These are phyloP conservation scores for Volucella inanis DNA, from an alignment of 2,888 invertebrate genomes.

Conservation along the genomic window DNA sequence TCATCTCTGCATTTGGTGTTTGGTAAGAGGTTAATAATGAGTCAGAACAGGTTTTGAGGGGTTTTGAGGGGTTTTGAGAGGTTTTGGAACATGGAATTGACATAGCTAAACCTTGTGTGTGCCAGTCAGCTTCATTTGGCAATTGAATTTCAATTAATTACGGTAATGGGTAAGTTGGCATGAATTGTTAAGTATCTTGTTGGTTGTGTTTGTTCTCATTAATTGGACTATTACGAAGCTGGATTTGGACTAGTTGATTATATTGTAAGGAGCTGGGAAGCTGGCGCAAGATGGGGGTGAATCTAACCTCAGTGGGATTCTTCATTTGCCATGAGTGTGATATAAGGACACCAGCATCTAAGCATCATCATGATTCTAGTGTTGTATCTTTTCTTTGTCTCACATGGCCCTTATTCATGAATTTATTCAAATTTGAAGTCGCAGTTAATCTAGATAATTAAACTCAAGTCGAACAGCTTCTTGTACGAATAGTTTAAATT, in stretches of 20 bases:
- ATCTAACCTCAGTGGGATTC: too few relatives aligned
- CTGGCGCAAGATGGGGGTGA: too few relatives aligned
- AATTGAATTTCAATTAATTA: slow-evolving; percentile 19
- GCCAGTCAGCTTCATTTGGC: slow-evolving; percentile 25
- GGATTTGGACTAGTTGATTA: neutral
- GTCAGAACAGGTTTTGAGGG: neutral
- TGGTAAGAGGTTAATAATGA: slow-evolving; percentile 42
- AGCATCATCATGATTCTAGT: too few relatives aligned
- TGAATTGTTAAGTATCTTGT: slow-evolving; percentile 10
- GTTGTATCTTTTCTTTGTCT: too few relatives aligned
- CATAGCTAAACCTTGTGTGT: slow-evolving; percentile 1
- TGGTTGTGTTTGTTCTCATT: slow-evolving; percentile 33
- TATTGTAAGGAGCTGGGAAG: neutral
- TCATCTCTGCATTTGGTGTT: slow-evolving; percentile 15
- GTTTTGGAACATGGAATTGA: neutral
- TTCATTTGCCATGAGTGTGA: too few relatives aligned
- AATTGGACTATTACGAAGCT: slow-evolving; percentile 14
- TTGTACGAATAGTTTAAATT: too few relatives aligned
- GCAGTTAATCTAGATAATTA: too few relatives aligned
- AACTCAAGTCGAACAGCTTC: too few relatives aligned
- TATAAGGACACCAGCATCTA: too few relatives aligned
- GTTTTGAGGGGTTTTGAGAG: neutral
- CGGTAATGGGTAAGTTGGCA: slow-evolving; percentile 19
- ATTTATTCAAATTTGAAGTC: too few relatives aligned
- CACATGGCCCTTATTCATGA: too few relatives aligned